Conservation (phyloP, 2,797 vertebrate genomes). For the Coluber constrictor region DNA sequence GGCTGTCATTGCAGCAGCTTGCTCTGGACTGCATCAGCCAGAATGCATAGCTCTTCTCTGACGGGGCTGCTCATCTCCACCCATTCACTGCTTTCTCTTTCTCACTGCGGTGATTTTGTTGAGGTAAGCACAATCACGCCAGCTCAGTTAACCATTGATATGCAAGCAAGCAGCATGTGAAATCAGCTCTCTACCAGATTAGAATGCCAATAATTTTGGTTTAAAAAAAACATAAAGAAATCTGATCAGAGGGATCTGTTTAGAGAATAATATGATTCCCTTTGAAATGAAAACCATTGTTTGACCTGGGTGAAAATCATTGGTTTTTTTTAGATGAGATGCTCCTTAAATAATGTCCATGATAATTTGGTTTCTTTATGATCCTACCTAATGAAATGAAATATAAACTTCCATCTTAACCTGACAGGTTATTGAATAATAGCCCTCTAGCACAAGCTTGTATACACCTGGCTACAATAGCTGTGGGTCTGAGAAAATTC, state of each 20-base stretch:
- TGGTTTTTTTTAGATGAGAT: not conserved
- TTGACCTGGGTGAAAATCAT: not conserved
- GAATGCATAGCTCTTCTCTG: not conserved
- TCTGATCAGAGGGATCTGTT: slow-evolving; percentile 24
- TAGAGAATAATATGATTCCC: slow-evolving; percentile 63
- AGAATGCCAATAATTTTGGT: slow-evolving; percentile 51
- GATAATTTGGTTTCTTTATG: not conserved
- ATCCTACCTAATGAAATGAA: not conserved
- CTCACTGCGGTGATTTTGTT: slow-evolving; percentile 68
- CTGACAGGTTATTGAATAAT: not conserved
- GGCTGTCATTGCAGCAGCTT: slow-evolving; percentile 63
- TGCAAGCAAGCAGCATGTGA: slow-evolving; percentile 53
- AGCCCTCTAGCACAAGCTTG: not conserved
- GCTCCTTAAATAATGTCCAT: not conserved
- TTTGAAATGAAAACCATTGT: slow-evolving; percentile 58
- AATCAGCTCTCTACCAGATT: slow-evolving; percentile 38
- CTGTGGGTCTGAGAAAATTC: not conserved
- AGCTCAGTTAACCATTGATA: slow-evolving; percentile 66
- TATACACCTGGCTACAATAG: not conserved
- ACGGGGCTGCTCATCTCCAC: slow-evolving; percentile 65
- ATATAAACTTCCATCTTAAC: not conserved
- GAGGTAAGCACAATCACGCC: slow-evolving; percentile 67
- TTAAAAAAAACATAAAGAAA: not conserved
- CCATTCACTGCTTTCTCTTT: slow-evolving; percentile 66
- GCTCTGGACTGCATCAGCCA: slow-evolving; percentile 26